Evolutionary conservation across 2,113 vertebrate species (phyloP).

Genomic region (Cheilinus undulatus): DNA sequence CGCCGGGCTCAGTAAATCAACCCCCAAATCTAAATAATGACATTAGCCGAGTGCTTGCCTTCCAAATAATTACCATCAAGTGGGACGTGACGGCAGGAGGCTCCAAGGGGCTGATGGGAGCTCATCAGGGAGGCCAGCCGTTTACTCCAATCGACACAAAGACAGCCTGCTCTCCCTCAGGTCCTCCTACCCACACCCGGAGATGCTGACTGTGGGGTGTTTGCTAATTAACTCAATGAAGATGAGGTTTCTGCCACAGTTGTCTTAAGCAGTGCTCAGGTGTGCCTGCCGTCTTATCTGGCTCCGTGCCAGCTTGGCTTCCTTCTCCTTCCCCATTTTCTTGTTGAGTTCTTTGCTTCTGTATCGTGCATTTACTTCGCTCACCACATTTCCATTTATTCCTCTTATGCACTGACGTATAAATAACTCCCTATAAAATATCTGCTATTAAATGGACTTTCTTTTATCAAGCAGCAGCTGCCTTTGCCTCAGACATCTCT

Average conservation of each 20-base stretch:
- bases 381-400: constrained; percentile 3
- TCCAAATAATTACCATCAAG: constrained; percentile 81
- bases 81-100: constrained; percentile 75
- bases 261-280: constrained; percentile 74
- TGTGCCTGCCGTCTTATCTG: constrained; percentile 50
- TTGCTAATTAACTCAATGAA: constrained; percentile 82
- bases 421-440: constrained; percentile 10
- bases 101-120: constrained; percentile 75
- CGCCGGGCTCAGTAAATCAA: constrained; percentile 51
- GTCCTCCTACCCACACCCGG: constrained; percentile 70
- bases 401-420: constrained; percentile 5
- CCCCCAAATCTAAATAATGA: constrained; percentile 78
- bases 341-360: not conserved
- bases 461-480: constrained; percentile 14
- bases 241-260: constrained; percentile 75
- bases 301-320: constrained; percentile 27
- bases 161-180: constrained; percentile 76
- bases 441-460: constrained; percentile 19
- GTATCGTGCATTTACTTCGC: constrained; percentile 12
- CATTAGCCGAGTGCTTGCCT: constrained; percentile 75
- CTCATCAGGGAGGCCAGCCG: constrained; percentile 76
- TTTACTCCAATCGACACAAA: constrained; percentile 79
- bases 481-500: constrained; percentile 16
- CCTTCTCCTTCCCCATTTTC: constrained; percentile 3
- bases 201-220: constrained; percentile 75